A percentile compares a stretch with the other conserved stretches of the same genome.
Evolutionary conservation across 2,797 vertebrate species (phyloP).

Genomic region (Lepus oiostolus): DNA sequence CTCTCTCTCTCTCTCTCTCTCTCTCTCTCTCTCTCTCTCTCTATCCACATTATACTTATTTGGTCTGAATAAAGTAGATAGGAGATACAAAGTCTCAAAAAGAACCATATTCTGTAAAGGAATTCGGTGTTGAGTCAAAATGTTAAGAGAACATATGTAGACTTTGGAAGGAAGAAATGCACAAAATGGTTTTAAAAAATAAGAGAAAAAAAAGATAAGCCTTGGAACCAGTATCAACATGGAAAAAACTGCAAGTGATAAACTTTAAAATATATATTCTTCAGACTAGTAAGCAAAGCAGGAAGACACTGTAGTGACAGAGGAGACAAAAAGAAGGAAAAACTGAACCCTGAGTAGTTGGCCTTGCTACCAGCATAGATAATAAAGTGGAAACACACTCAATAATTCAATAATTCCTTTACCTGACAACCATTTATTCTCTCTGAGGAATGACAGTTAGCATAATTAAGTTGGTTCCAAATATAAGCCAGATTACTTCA

Average conservation of each 20-base stretch:
- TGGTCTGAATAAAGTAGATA: background rate
- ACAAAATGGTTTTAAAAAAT: background rate
- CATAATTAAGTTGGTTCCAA: background rate
- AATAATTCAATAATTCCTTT: slow-evolving; percentile 24
- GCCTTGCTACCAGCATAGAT: slow-evolving; percentile 6
- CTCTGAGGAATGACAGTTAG: background rate
- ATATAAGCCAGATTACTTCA: background rate
- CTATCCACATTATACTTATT: no score
- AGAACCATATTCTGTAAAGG: background rate
- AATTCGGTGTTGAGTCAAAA: background rate
- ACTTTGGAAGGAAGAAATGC: slow-evolving; percentile 27
- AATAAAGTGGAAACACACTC: background rate
- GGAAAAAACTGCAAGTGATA: slow-evolving; percentile 9
- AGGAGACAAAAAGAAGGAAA: background rate
- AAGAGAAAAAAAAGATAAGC: background rate
- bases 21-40: no score
- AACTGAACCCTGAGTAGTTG: background rate
- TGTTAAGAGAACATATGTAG: background rate
- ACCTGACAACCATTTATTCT: slow-evolving; percentile 4
- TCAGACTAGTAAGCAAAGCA: slow-evolving; percentile 36
- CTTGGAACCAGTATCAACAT: background rate
- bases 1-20: no score
- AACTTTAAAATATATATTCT: background rate
- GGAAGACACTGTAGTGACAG: background rate
- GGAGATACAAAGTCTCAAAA: background rate